These are phyloP conservation scores for Dermochelys coriacea DNA, from an alignment of 2,797 vertebrate genomes.

Conservation along the genomic window DNA sequence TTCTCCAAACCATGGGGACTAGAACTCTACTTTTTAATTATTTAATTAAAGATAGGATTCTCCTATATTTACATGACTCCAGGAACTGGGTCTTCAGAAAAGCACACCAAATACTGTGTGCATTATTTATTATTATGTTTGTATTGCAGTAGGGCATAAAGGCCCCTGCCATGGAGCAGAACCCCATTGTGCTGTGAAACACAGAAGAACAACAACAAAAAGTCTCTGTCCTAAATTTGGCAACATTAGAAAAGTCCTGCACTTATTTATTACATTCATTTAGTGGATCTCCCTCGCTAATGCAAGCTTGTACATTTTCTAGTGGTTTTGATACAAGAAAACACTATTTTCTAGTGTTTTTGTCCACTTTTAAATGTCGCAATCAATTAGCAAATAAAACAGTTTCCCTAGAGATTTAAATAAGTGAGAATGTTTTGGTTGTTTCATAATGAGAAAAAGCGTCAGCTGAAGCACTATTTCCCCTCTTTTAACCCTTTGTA, in stretches of 20 bases:
- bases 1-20: not conserved
- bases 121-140: not conserved
- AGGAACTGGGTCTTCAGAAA: not conserved
- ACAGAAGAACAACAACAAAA: not conserved
- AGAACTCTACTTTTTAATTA: not conserved
- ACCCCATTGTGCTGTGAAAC: not conserved
- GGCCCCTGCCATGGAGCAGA: not conserved
- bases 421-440: not conserved
- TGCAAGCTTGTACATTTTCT: not conserved
- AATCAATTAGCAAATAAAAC: not conserved
- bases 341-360: not conserved
- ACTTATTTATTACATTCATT: not conserved
- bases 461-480: not conserved
- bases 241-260: not conserved
- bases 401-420: not conserved
- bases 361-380: not conserved
- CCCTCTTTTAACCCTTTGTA: conserved; percentile 19
- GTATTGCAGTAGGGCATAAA: not conserved
- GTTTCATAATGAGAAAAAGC: not conserved
- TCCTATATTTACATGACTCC: not conserved
- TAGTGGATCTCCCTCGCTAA: not conserved
- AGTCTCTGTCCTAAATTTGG: not conserved
- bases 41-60: not conserved
- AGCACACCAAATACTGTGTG: not conserved
- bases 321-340: not conserved